Percentiles rank a stretch among this genome's conserved stretches.
phyloP scores from a whole-genome alignment of 37 sponge, comb jelly and placozoan species.

The Chondrosia reniformis region DNA sequence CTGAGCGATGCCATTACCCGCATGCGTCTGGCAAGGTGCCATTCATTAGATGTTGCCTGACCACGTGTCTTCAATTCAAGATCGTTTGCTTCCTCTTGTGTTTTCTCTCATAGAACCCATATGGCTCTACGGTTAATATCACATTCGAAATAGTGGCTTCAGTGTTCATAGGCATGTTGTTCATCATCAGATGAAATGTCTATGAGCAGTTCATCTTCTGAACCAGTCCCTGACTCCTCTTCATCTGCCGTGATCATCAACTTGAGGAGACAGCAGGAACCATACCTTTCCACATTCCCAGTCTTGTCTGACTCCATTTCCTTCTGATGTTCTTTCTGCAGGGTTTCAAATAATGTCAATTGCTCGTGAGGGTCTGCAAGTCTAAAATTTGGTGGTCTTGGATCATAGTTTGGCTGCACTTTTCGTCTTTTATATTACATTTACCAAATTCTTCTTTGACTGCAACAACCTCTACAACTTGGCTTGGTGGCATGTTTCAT shows the following conservation, averaged over 20 bases:
- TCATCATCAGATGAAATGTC: background rate
- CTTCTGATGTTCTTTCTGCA: background rate
- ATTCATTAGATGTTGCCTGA: background rate
- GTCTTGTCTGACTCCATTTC: conserved; percentile 6
- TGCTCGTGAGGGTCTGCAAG: background rate
- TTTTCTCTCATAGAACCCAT: background rate
- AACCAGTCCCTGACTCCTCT: background rate
- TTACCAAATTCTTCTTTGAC: conserved; percentile 11
- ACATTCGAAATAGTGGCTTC: background rate
- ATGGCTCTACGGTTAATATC: no score
- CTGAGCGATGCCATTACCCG: background rate
- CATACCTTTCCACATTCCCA: conserved; percentile 8
- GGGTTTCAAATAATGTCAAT: background rate
- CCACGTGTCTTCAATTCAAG: background rate
- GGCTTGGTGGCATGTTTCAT: conserved; percentile 3
- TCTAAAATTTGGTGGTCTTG: conserved; percentile 3
- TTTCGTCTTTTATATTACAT: background rate
- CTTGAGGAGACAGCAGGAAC: conserved; percentile 8
- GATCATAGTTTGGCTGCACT: background rate
- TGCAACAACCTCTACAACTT: background rate
- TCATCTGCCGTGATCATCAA: background rate
- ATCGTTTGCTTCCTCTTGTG: background rate
- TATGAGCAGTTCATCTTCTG: background rate
- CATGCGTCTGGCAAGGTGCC: background rate
- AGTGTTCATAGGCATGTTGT: background rate